These are phyloP conservation scores for Bryconaethiops microstoma DNA, from an alignment of 2,797 vertebrate species.

Conservation along the genomic window DNA sequence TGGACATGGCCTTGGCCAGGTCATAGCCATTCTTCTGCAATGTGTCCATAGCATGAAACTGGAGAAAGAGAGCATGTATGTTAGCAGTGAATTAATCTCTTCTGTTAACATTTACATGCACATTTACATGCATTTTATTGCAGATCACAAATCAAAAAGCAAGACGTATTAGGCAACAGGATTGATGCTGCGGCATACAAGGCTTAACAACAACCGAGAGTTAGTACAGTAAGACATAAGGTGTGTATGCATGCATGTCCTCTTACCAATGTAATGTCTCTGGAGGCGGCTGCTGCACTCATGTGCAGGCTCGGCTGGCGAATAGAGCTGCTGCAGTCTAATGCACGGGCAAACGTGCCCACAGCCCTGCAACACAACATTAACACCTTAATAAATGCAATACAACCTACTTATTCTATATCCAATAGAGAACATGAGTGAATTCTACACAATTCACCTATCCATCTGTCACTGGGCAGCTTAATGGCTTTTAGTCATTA, in stretches of 20 bases:
- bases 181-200: background rate
- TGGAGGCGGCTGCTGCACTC: slow-evolving; percentile 92
- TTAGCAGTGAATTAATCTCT: background rate
- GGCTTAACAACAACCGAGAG: background rate
- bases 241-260: background rate
- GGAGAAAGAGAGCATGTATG: background rate
- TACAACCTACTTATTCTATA: background rate
- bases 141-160: background rate
- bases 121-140: background rate
- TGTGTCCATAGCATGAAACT: slow-evolving; percentile 96
- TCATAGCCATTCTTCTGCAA: slow-evolving; percentile 91
- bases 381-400: background rate
- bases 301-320: slow-evolving; percentile 96
- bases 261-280: slow-evolving; percentile 93
- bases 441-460: too few relatives aligned
- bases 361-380: slow-evolving; percentile 80
- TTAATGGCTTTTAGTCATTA: too few relatives aligned
- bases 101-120: background rate
- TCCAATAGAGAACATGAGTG: too few relatives aligned
- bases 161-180: background rate
- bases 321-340: slow-evolving; percentile 97
- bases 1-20: slow-evolving; percentile 92
- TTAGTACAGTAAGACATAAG: background rate
- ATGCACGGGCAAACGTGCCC: slow-evolving; percentile 90
- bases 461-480: too few relatives aligned